These are phyloP conservation scores for Phortica okadai DNA, from an alignment of 2,888 invertebrate genomes.

Conservation along the genomic window DNA sequence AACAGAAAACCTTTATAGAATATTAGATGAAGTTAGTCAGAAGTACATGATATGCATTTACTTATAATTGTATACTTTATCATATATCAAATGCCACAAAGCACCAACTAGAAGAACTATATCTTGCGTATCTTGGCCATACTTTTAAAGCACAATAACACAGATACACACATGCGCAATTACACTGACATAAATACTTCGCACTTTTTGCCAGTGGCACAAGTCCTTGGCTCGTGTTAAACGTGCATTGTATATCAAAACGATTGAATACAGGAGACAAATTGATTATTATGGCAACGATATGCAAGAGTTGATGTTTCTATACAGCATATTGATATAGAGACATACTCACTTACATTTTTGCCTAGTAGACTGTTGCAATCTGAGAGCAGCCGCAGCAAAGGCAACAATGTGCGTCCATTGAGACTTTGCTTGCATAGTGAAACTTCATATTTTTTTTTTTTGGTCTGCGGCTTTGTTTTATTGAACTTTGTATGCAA, in stretches of 20 bases:
- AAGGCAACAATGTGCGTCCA: not conserved
- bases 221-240: not conserved
- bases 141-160: too few species aligned
- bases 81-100: slow-evolving; percentile 53
- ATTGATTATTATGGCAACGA: slow-evolving; percentile 15
- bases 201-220: too few species aligned
- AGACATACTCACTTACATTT: slow-evolving; percentile 36
- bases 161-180: too few species aligned
- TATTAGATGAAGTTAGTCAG: not conserved
- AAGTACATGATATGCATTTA: slow-evolving; percentile 3
- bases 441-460: not conserved
- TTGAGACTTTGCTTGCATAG: slow-evolving; percentile 1
- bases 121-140: too few species aligned
- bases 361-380: slow-evolving; percentile 50
- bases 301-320: not conserved
- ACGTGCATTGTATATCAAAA: slow-evolving; percentile 7
- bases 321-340: not conserved
- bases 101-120: not conserved
- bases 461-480: not conserved
- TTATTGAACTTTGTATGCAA: slow-evolving; percentile 59
- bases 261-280: not conserved
- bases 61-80: slow-evolving; percentile 45
- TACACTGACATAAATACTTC: too few species aligned
- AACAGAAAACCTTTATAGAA: too few species aligned
- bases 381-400: not conserved